phyloP scores from a whole-genome alignment of 2,888 invertebrate species.

The Exocentrus adspersus region DNA sequence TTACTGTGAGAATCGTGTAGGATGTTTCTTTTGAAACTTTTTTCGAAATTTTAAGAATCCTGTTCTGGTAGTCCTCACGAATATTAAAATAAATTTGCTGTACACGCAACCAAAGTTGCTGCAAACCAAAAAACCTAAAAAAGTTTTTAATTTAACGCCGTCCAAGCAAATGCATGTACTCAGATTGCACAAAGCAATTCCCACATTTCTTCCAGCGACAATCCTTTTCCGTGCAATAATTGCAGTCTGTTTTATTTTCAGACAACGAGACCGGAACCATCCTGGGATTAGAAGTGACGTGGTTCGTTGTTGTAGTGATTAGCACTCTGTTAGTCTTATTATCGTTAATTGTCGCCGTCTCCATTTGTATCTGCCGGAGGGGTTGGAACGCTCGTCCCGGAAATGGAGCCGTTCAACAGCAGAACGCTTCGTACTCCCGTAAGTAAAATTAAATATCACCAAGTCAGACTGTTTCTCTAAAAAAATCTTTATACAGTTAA shows the following conservation, averaged over 20 bases:
- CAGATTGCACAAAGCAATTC: too few relatives aligned
- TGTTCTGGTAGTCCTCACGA: too few relatives aligned
- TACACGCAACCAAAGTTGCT: too few relatives aligned
- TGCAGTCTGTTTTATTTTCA: constrained; percentile 55
- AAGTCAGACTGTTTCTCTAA: background rate
- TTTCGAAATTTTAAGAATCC: too few relatives aligned
- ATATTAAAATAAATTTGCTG: too few relatives aligned
- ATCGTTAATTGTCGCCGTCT: constrained; percentile 75
- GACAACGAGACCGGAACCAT: constrained; percentile 72
- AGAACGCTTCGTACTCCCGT: constrained; percentile 66
- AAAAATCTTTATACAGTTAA: too few relatives aligned
- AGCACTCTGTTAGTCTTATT: constrained; percentile 75
- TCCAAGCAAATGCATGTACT: too few relatives aligned
- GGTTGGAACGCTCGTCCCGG: constrained; percentile 64
- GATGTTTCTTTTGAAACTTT: too few relatives aligned
- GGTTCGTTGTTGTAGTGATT: constrained; percentile 79
- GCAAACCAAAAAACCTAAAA: too few relatives aligned
- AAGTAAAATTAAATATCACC: constrained; percentile 53
- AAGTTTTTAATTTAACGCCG: too few relatives aligned
- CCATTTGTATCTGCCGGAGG: constrained; percentile 81
- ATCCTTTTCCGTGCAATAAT: background rate
- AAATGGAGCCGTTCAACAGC: constrained; percentile 63
- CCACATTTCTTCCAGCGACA: too few relatives aligned
- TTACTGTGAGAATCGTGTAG: too few relatives aligned
- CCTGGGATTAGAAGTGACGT: constrained; percentile 78